Conservation (phyloP, 2,113 vertebrate genomes). For the Nyctibius bracteatus region DNA sequence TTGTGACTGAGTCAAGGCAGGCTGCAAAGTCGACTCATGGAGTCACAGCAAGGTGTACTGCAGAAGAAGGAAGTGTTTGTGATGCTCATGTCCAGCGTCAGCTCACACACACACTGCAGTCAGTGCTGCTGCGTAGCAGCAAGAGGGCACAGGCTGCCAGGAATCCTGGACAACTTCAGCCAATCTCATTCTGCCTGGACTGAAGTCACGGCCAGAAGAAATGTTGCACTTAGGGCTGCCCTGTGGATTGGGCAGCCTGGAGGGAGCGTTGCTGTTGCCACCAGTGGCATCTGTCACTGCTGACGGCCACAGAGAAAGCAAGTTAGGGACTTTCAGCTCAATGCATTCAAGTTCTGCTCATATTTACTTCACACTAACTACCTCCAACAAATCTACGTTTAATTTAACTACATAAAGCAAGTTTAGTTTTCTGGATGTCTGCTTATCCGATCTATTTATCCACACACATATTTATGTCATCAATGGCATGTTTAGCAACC, state of each 20-base stretch:
- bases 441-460: neutral
- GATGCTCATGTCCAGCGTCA: neutral
- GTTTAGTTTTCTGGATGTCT: neutral
- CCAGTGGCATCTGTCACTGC: neutral
- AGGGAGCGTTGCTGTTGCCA: neutral
- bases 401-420: neutral
- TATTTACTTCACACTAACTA: neutral
- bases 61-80: neutral
- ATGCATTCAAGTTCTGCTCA: neutral
- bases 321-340: neutral
- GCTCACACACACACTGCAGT: neutral
- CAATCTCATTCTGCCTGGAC: neutral
- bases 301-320: neutral
- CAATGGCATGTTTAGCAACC: neutral
- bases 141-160: neutral
- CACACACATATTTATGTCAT: neutral
- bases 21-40: neutral
- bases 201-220: neutral
- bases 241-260: neutral
- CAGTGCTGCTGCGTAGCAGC: accelerated
- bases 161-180: neutral
- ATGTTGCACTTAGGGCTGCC: neutral
- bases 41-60: neutral
- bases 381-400: neutral
- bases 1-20: neutral